phyloP scores from a whole-genome alignment of 1,140 invertebrate genomes.

The Lucilia sericata region DNA sequence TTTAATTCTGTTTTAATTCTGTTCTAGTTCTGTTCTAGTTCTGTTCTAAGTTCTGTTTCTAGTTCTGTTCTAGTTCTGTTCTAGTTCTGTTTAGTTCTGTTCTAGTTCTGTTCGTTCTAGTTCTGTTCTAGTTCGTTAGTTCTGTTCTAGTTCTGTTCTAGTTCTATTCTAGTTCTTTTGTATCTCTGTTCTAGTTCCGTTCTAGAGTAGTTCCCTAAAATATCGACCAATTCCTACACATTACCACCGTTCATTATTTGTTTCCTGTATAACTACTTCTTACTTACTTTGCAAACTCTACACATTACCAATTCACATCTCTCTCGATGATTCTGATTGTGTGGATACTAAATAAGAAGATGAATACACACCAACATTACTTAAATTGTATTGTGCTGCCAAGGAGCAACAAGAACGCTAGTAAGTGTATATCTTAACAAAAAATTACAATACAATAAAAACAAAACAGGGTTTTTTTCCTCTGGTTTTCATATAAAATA shows the following conservation, averaged over 20 bases:
- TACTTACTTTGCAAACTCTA: not conserved
- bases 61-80: no score
- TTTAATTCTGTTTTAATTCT: no score
- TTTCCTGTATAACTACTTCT: not conserved
- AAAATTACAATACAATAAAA: not conserved
- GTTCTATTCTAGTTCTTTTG: no score
- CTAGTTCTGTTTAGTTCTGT: no score
- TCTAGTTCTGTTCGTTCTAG: no score
- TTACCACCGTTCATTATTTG: not conserved
- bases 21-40: no score
- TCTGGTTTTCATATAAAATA: not conserved
- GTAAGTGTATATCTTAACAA: not conserved
- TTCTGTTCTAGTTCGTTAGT: no score
- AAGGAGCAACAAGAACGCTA: not conserved
- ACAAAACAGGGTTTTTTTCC: not conserved
- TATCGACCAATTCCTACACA: not conserved
- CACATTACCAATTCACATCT: not conserved
- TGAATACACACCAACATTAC: conserved; percentile 17
- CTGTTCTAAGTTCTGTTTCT: no score
- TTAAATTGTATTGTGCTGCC: conserved; percentile 13
- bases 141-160: no score
- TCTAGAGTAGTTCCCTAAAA: not conserved
- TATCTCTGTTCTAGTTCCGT: no score
- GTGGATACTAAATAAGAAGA: not conserved
- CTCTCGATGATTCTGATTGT: conserved; percentile 9